Percentiles rank a stretch among this genome's conserved stretches.
phyloP scores from a whole-genome alignment of 1,140 invertebrate genomes.

The Drosophila aff. region DNA sequence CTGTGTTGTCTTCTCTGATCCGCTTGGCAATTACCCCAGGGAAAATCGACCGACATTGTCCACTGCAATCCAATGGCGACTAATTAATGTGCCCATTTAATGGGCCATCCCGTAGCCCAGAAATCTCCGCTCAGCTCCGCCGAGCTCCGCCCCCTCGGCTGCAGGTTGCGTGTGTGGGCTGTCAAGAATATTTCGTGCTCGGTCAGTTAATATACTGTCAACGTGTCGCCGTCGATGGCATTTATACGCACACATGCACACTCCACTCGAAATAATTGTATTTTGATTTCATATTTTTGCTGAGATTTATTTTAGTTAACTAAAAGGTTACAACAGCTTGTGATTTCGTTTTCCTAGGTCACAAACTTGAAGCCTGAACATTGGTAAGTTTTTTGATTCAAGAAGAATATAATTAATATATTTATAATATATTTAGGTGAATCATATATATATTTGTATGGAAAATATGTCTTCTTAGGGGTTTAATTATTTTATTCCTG shows the following conservation, averaged over 20 bases:
- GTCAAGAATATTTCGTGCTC: conserved; percentile 70
- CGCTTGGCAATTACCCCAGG: conserved; percentile 35
- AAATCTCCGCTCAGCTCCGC: conserved; percentile 29
- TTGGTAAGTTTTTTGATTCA: too few relatives aligned
- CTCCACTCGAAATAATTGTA: conserved; percentile 15
- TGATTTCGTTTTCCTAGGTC: neutral
- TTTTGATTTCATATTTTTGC: neutral
- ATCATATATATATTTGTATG: neutral
- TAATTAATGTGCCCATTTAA: conserved; percentile 79
- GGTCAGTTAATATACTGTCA: conserved; percentile 81
- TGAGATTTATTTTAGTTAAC: neutral
- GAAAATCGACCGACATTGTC: conserved; percentile 41
- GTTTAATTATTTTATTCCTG: neutral
- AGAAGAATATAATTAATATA: too few relatives aligned
- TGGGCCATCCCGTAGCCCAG: conserved; percentile 59
- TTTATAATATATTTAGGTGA: neutral
- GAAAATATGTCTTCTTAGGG: neutral
- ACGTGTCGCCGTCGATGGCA: conserved; percentile 52
- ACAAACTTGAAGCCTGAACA: neutral
- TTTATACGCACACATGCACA: conserved; percentile 13
- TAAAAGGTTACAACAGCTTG: too few relatives aligned
- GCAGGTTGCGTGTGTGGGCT: conserved; percentile 50
- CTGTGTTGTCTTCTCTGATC: conserved; percentile 32
- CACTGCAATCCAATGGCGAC: conserved; percentile 72
- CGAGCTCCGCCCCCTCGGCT: neutral